Base-by-base conservation (phyloP, 1,140 invertebrate species). In the Caerostris extrusa region DNA sequence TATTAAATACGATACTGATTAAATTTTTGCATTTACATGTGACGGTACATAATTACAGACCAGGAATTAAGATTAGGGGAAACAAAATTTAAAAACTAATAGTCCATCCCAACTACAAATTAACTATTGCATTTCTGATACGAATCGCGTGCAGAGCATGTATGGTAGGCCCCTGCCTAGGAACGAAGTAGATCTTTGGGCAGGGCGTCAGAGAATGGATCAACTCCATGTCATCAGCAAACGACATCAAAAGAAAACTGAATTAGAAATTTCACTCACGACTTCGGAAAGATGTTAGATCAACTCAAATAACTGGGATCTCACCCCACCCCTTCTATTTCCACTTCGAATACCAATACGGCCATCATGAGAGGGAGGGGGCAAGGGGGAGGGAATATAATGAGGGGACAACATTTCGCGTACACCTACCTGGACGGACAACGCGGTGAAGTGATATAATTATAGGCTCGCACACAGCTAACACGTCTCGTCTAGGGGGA, bases 401-500 rank as follows among this genome's bases (percentile, higher is more conserved):
- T 85, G 17, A 71, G 17, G 55, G 67, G 67, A 55, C 17, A 71
- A 77, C 88, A 90, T 90, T 90, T 90, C 88, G 57, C 50, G 50
- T 90, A 34, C 87, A 90, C 87, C 90, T 81, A 82, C 90, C 55
- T 61, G 86, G 64, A 53, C 58, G 61, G 86, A 60, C 90, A 71
- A 81, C 90, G 90, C 90, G 90, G 90, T 71, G 90, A 82, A 91
- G 90, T 91, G 90, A 91, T 91, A 91, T 91, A 91, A 91, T 91
- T 91, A 91, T 61, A 91, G 90, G 90, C 90, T 82, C 56, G 77
- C 57, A 56, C 57, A 91, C 90, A 57, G 19, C 86, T 57, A 88
- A 88, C 86, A 91, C 90, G 56, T 61, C 57, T 81, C 77, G 87
- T 14, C 53, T 6, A 71, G 50, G 85, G 53, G 71, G 34, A 53